Evolutionary conservation across 2,888 invertebrate genomes (phyloP).

Genomic region (Cremastinae sp.): DNA sequence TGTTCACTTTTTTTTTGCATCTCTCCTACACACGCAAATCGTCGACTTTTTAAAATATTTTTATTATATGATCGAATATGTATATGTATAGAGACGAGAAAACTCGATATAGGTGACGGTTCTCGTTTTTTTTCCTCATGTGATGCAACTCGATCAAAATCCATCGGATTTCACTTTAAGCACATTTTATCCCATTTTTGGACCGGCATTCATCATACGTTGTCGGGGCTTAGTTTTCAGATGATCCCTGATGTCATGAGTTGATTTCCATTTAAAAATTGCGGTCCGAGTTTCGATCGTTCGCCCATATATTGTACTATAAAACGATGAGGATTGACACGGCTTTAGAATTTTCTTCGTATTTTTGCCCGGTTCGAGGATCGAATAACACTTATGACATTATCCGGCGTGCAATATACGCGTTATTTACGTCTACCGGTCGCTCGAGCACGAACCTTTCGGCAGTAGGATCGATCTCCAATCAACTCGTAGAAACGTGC

Average conservation of each 20-base stretch:
- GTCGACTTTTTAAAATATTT: constrained; percentile 25
- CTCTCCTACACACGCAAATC: background rate
- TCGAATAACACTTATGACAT: constrained; percentile 27
- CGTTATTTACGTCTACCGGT: background rate
- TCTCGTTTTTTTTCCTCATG: background rate
- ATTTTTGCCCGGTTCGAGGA: constrained; percentile 2
- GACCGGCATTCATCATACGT: background rate
- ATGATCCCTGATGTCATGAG: background rate
- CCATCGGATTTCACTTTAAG: background rate
- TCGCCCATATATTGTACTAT: too few relatives aligned
- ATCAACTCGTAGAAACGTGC: constrained; percentile 44
- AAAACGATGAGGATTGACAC: background rate
- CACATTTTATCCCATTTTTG: background rate
- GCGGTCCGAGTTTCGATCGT: too few relatives aligned
- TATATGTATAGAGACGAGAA: constrained; percentile 1
- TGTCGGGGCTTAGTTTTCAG: background rate
- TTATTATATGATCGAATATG: constrained; percentile 12
- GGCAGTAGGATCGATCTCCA: constrained; percentile 42
- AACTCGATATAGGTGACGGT: background rate
- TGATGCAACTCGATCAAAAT: too few relatives aligned
- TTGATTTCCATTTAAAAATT: too few relatives aligned
- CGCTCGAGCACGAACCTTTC: constrained; percentile 16
- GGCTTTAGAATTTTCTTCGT: background rate
- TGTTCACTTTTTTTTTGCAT: too few relatives aligned
- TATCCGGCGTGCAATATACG: constrained; percentile 26